Evolutionary conservation across 2,797 vertebrate species (phyloP).

Genomic region (Sebastes baramenuke): DNA sequence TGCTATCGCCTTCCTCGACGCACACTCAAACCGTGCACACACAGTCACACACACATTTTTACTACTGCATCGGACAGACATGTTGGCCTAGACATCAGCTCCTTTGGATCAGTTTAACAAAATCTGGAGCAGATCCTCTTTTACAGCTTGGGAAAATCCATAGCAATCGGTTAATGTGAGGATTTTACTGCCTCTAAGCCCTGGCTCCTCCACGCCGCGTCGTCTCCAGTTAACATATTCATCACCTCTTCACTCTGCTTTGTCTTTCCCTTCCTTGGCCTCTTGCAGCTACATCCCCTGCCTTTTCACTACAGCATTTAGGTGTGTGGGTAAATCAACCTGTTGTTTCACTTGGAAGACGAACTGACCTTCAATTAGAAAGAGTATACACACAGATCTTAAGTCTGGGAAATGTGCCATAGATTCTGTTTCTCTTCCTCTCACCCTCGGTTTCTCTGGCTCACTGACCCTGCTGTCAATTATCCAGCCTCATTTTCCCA

Average conservation of each 20-base stretch:
- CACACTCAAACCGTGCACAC: slow-evolving; percentile 21
- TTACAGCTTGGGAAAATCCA: slow-evolving; percentile 70
- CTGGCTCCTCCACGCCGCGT: slow-evolving; percentile 34
- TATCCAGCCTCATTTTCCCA: slow-evolving; percentile 46
- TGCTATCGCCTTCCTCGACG: slow-evolving; percentile 32
- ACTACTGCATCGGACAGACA: slow-evolving; percentile 27
- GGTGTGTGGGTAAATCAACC: slow-evolving; percentile 28
- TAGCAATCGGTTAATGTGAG: slow-evolving; percentile 70
- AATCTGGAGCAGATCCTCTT: slow-evolving; percentile 66
- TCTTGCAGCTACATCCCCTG: background rate
- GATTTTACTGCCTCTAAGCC: slow-evolving; percentile 63
- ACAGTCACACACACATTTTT: background rate
- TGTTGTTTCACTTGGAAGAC: slow-evolving; percentile 24
- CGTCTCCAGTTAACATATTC: slow-evolving; percentile 66
- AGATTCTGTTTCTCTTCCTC: slow-evolving; percentile 21
- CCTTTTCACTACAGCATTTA: slow-evolving; percentile 2
- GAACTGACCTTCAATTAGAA: slow-evolving; percentile 49
- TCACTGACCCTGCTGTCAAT: slow-evolving; percentile 52
- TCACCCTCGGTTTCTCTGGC: slow-evolving; percentile 16
- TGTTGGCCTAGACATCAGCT: slow-evolving; percentile 45
- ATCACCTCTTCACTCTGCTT: slow-evolving; percentile 49
- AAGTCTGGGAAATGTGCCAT: slow-evolving; percentile 49
- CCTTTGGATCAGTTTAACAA: slow-evolving; percentile 67
- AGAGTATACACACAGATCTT: slow-evolving; percentile 15
- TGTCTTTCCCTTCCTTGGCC: slow-evolving; percentile 30